phyloP scores from a whole-genome alignment of 2,888 invertebrate species.

The Tipula unca region DNA sequence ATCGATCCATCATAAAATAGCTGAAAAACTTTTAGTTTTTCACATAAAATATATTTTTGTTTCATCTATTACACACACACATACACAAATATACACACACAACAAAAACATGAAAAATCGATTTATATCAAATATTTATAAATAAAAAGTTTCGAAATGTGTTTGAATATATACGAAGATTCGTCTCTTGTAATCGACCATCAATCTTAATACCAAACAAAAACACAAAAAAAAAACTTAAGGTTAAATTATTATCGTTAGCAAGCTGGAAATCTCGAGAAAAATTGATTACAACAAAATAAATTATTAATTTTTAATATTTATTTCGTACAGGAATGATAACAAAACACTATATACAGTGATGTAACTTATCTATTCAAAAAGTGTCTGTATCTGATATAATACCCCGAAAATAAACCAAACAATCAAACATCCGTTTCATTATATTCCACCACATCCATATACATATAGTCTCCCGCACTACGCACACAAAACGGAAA shows the following conservation, averaged over 20 bases:
- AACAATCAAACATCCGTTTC: background rate
- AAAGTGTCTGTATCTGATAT: background rate
- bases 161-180: background rate
- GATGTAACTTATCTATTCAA: background rate
- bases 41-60: background rate
- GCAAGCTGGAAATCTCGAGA: background rate
- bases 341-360: background rate
- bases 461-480: background rate
- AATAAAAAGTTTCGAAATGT: background rate
- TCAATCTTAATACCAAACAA: background rate
- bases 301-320: background rate
- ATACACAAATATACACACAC: background rate
- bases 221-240: background rate
- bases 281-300: background rate
- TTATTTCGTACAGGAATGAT: background rate
- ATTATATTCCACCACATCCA: background rate
- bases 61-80: background rate
- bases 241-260: background rate
- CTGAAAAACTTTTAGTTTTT: background rate
- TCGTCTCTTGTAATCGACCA: background rate
- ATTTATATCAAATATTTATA: slow-evolving; percentile 8
- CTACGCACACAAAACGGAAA: background rate
- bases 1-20: background rate
- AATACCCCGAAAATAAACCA: background rate
- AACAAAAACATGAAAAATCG: background rate